A percentile compares a stretch with the other conserved stretches of the same genome.
Evolutionary conservation across 1,140 invertebrate species (phyloP).

Genomic region (Matsumurasca onukii): DNA sequence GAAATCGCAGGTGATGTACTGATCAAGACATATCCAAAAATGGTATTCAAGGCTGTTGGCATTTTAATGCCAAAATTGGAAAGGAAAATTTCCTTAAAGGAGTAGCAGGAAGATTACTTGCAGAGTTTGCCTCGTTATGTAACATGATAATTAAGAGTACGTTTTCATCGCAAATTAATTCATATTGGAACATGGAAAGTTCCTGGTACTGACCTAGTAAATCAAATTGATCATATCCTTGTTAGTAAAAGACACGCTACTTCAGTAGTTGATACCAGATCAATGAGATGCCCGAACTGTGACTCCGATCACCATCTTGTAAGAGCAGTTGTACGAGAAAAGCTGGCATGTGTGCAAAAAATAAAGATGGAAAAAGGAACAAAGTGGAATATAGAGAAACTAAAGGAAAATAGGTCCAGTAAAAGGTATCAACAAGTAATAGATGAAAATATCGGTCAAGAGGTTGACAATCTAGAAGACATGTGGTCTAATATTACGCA

Average conservation of each 20-base stretch:
- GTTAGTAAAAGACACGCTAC: conserved; percentile 8
- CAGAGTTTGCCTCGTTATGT: not conserved
- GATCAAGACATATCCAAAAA: no score
- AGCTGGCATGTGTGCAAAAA: not conserved
- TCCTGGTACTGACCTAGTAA: conserved; percentile 3
- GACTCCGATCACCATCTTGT: conserved; percentile 33
- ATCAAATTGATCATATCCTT: conserved; percentile 36
- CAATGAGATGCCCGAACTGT: conserved; percentile 19
- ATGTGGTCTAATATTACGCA: not conserved
- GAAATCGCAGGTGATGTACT: no score
- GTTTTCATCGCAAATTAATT: conserved; percentile 22
- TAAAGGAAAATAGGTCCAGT: not conserved
- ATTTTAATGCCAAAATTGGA: no score
- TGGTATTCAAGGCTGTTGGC: no score
- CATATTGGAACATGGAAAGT: conserved; percentile 31
- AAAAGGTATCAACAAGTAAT: not conserved
- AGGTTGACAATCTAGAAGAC: not conserved
- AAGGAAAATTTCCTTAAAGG: no score
- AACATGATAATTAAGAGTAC: not conserved
- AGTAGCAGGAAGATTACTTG: not conserved
- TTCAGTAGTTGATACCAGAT: conserved; percentile 23
- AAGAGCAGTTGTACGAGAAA: conserved; percentile 15
- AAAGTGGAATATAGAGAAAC: not conserved
- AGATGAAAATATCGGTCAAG: not conserved
- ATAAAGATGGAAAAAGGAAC: not conserved